Percentiles rank a stretch among this genome's conserved stretches.
phyloP scores from a whole-genome alignment of 2,797 vertebrate species.

The Anguilla marmorata region DNA sequence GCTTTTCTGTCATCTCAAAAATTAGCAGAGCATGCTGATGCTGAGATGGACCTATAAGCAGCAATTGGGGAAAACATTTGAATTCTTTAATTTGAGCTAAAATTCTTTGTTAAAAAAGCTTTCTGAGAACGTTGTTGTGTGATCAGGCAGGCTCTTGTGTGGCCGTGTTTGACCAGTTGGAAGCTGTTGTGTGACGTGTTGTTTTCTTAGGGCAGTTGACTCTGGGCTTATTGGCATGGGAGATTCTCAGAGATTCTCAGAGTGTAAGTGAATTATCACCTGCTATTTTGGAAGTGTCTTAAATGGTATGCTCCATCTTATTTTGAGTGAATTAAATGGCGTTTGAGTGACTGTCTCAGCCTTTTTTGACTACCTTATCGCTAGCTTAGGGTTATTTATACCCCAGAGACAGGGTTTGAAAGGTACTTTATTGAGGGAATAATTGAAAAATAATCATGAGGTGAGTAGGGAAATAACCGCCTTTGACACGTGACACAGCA shows the following conservation, averaged over 20 bases:
- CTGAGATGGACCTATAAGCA: neutral
- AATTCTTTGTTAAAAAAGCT: neutral
- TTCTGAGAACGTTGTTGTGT: neutral
- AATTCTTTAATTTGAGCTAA: neutral
- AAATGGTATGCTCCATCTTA: neutral
- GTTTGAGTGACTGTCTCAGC: neutral
- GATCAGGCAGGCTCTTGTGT: neutral
- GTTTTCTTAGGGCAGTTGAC: neutral
- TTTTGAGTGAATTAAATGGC: neutral
- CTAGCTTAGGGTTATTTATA: neutral
- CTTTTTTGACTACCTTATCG: neutral
- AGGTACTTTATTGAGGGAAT: neutral
- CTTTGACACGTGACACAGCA: neutral
- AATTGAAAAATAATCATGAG: neutral
- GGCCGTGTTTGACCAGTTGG: neutral
- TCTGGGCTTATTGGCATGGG: neutral
- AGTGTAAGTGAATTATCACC: neutral
- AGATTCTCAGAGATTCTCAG: neutral
- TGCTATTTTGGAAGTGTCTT: no score
- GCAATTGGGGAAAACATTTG: neutral
- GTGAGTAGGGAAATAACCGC: neutral
- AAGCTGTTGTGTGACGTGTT: neutral
- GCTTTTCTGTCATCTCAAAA: neutral
- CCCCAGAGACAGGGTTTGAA: neutral
- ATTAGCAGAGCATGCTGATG: neutral